Percentiles rank a stretch among this genome's conserved stretches.
Evolutionary conservation across 2,888 invertebrate genomes (phyloP).

Genomic region (Theristus sp.): DNA sequence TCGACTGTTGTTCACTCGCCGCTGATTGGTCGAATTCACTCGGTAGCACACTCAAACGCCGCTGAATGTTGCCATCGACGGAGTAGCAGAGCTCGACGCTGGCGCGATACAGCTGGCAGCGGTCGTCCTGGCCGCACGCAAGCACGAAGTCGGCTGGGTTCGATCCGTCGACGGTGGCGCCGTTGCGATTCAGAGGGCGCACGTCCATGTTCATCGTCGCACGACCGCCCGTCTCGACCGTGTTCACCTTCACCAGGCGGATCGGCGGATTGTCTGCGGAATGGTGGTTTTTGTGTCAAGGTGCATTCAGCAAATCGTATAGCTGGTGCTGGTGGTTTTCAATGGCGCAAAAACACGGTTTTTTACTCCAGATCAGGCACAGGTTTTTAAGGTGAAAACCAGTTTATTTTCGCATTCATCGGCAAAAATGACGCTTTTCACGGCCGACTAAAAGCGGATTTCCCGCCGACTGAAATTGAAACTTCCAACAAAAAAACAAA

Average conservation of each 20-base stretch:
- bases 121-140: not conserved
- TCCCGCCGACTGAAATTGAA: not conserved
- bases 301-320: too few species aligned
- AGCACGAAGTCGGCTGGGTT: not conserved
- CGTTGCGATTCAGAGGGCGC: slow-evolving; percentile 7
- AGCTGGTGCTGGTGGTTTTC: too few species aligned
- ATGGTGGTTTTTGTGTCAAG: not conserved
- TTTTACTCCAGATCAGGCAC: not conserved
- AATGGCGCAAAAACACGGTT: too few species aligned
- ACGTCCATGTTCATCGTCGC: slow-evolving; percentile 27
- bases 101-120: not conserved
- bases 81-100: not conserved
- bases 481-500: too few species aligned
- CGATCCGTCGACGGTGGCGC: slow-evolving; percentile 7
- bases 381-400: too few species aligned
- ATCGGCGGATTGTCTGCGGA: not conserved
- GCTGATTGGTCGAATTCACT: not conserved
- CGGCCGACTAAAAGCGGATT: not conserved
- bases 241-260: not conserved
- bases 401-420: too few species aligned
- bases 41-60: not conserved
- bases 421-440: too few species aligned
- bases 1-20: not conserved
- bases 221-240: slow-evolving; percentile 14
- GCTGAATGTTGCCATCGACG: not conserved